These are phyloP conservation scores for Catharus minimus DNA, from an alignment of 2,113 vertebrate species.

Conservation along the genomic window DNA sequence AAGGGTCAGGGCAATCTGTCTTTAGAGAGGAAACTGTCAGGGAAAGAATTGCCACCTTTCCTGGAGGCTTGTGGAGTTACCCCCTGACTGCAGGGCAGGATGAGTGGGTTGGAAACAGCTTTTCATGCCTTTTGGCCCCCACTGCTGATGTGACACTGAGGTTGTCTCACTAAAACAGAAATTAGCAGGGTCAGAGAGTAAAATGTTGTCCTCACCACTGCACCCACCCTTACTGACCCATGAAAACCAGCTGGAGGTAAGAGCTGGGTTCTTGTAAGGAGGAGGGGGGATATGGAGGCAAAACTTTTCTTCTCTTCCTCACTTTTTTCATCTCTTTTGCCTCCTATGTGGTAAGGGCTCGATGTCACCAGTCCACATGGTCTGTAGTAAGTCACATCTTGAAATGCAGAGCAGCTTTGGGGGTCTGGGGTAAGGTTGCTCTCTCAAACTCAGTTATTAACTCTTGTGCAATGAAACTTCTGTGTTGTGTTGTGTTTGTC, in stretches of 20 bases:
- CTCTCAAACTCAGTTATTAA: not conserved
- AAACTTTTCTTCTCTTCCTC: not conserved
- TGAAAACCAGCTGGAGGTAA: not conserved
- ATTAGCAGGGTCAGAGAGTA: not conserved
- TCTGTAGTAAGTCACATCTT: not conserved
- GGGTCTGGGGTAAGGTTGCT: not conserved
- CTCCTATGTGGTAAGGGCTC: not conserved
- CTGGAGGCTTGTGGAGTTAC: not conserved
- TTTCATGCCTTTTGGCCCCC: not conserved
- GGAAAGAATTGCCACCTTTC: not conserved
- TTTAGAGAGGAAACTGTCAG: not conserved
- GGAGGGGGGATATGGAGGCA: rapidly evolving
- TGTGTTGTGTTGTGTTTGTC: not conserved
- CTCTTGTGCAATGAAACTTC: not conserved
- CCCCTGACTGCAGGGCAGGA: not conserved
- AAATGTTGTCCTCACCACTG: not conserved
- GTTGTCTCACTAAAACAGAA: not conserved
- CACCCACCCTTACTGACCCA: rapidly evolving
- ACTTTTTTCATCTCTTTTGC: not conserved
- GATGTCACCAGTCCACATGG: not conserved
- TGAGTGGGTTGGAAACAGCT: not conserved
- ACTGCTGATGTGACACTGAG: not conserved
- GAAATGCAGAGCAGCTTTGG: not conserved
- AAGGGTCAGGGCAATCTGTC: not conserved
- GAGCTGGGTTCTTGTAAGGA: not conserved